These are phyloP conservation scores for Synanthedon vespiformis DNA, from an alignment of 2,888 invertebrate genomes.

Conservation along the genomic window DNA sequence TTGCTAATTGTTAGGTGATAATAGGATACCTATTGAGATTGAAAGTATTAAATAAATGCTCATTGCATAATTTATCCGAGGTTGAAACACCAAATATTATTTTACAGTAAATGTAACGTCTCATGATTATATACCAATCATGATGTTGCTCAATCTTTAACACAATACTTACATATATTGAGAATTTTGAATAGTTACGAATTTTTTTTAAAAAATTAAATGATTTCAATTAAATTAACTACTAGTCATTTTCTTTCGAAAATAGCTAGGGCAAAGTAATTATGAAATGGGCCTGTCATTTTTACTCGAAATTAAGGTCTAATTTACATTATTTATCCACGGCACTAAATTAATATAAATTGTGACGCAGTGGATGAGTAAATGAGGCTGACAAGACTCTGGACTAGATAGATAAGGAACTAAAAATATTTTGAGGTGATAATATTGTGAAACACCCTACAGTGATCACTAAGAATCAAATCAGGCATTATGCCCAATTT, in stretches of 20 bases:
- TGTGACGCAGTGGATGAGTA: too few species aligned
- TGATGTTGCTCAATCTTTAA: constrained; percentile 55
- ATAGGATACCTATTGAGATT: not conserved
- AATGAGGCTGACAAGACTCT: not conserved
- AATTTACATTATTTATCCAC: not conserved
- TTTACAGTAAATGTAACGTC: constrained; percentile 57
- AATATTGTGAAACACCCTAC: too few species aligned
- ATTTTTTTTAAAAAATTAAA: constrained; percentile 40
- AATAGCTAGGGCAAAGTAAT: constrained; percentile 41
- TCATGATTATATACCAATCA: constrained; percentile 64
- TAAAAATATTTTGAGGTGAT: not conserved
- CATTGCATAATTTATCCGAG: constrained; percentile 43
- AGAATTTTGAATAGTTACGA: constrained; percentile 53
- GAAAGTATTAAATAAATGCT: constrained; percentile 42
- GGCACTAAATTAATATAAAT: not conserved
- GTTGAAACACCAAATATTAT: constrained; percentile 64
- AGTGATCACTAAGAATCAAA: too few species aligned
- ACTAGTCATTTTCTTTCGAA: constrained; percentile 68
- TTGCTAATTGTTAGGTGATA: not conserved
- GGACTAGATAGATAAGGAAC: not conserved
- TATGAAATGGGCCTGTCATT: not conserved
- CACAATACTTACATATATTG: constrained; percentile 29
- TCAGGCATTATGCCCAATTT: too few species aligned
- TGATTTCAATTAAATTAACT: constrained; percentile 29
- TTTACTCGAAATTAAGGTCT: not conserved